phyloP scores from a whole-genome alignment of 2,797 vertebrate species.

The Peromyscus melanophrys region DNA sequence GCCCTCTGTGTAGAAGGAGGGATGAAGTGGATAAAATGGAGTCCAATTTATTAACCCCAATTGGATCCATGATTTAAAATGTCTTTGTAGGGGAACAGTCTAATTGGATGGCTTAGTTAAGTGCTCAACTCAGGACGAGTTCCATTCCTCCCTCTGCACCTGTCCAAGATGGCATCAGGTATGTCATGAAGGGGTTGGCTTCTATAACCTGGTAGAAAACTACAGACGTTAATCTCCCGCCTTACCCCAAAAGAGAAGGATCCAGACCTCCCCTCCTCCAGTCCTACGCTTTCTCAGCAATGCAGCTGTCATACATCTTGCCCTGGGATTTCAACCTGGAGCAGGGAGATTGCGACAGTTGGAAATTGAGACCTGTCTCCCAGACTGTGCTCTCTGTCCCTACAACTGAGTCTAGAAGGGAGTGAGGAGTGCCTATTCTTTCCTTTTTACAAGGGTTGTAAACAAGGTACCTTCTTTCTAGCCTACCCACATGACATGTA shows the following conservation, averaged over 20 bases:
- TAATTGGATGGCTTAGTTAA: conserved; percentile 53
- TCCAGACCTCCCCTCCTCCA: background rate
- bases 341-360: background rate
- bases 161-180: background rate
- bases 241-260: background rate
- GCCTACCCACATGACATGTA: background rate
- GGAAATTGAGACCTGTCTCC: background rate
- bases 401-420: background rate
- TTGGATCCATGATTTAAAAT: conserved; percentile 30
- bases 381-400: conserved; percentile 5
- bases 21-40: background rate
- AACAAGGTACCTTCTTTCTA: background rate
- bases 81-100: conserved; percentile 15
- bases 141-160: background rate
- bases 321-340: background rate
- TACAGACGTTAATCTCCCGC: conserved; percentile 18
- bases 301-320: background rate
- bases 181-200: background rate
- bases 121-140: background rate
- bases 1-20: background rate
- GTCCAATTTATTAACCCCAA: conserved; percentile 45
- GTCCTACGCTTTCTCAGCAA: conserved; percentile 23
- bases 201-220: background rate
- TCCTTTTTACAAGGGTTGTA: background rate
- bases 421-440: background rate